phyloP scores from a whole-genome alignment of 2,888 invertebrate genomes.

The Bimastos eiseni region DNA sequence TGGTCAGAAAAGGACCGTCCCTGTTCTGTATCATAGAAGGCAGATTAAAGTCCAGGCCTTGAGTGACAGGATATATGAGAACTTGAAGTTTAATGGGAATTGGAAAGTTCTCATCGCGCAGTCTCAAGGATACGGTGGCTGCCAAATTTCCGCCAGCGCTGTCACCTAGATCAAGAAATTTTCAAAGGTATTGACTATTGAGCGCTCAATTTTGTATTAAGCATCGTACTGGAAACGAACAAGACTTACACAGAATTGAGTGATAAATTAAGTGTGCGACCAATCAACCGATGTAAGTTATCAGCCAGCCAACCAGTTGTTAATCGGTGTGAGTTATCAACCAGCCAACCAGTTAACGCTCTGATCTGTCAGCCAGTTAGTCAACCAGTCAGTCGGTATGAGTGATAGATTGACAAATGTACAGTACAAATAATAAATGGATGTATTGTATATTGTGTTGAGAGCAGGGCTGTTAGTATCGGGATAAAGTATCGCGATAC shows the following conservation, averaged over 20 bases:
- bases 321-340: too few relatives aligned
- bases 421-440: too few relatives aligned
- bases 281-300: too few relatives aligned
- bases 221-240: background rate
- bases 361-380: too few relatives aligned
- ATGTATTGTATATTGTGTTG: too few relatives aligned
- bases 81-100: conserved; percentile 50
- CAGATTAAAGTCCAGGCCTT: conserved; percentile 58
- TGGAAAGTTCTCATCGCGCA: conserved; percentile 43
- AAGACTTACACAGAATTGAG: background rate
- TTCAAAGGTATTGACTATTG: background rate
- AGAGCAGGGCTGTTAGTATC: too few relatives aligned
- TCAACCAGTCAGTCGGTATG: too few relatives aligned
- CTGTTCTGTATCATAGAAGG: conserved; percentile 53
- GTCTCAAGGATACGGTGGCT: conserved; percentile 48
- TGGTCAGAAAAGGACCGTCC: conserved; percentile 34
- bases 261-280: background rate
- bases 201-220: background rate
- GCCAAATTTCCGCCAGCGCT: conserved; percentile 54
- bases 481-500: too few relatives aligned
- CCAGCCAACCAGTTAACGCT: too few relatives aligned
- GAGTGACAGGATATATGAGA: conserved; percentile 61
- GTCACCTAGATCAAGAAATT: conserved; percentile 45
- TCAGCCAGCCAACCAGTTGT: too few relatives aligned
- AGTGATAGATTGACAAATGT: too few relatives aligned